Evolutionary conservation across 64 coral and sea anemone genomes (phyloP).

Genomic region (Montipora sp.): DNA sequence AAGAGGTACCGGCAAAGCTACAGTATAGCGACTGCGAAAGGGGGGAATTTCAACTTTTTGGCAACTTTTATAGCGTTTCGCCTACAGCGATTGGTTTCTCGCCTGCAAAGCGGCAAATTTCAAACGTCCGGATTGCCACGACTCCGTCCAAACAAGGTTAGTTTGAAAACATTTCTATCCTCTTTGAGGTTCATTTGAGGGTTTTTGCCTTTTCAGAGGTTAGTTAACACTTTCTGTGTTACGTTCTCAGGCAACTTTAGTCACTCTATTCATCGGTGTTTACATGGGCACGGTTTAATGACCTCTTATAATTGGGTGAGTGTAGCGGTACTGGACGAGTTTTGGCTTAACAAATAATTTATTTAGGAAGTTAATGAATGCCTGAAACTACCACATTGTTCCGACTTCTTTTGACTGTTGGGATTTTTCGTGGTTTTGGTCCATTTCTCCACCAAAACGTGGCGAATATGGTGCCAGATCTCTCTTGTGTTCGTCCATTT

Average conservation of each 20-base stretch:
- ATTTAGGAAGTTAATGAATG: no score
- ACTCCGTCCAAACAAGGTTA: background rate
- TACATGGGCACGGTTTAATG: background rate
- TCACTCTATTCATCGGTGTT: background rate
- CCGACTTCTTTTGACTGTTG: background rate
- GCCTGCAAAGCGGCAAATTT: background rate
- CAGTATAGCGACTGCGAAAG: slow-evolving; percentile 9
- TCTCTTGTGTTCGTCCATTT: background rate
- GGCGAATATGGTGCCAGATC: background rate
- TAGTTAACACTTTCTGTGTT: background rate
- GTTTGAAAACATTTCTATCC: no score
- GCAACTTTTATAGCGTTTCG: no score
- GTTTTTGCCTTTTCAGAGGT: no score
- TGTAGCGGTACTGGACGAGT: background rate
- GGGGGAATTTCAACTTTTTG: no score
- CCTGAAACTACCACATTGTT: no score
- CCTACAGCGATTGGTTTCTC: no score
- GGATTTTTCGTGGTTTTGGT: background rate
- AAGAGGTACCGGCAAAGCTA: no score
- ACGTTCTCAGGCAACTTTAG: background rate
- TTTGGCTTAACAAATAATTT: background rate
- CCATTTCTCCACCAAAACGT: background rate
- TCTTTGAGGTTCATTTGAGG: no score
- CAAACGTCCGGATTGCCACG: background rate
- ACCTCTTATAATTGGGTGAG: background rate